Evolutionary conservation across 2,113 vertebrate species (phyloP), one percentile per base, ranked within the genome.

Genomic region (Cyanoramphus novaezelandiae): DNA sequence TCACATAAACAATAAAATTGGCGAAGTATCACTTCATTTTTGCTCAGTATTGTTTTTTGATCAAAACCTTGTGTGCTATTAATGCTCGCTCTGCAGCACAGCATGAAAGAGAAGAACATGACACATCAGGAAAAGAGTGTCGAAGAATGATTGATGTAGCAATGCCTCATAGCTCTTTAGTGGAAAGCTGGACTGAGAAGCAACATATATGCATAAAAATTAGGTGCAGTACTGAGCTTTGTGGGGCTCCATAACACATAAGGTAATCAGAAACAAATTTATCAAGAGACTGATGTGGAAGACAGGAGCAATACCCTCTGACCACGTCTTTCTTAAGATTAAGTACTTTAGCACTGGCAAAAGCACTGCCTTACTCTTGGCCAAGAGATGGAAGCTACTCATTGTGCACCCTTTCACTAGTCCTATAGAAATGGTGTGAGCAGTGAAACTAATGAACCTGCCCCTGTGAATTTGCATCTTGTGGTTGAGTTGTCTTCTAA

Each of bases 111-210:
- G 44, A 81, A 75, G 39, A 85, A 82, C 31, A 64, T n/a, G 67
- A 91, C n/a, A 80, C 19, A 39, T 14, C 23, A 81, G 64, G 41
- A 80, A 74, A 72, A 31, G 37, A 89, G 23, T 13, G 25, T 16
- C 88, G 69, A 85, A 88, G 53, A 87, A 88, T 70, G 78, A 72
- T 43, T 17, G 10, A 57, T 44, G 62, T 12, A 88, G 50, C 16
- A 39, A 74, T 70, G 43, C 55, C 53, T 89, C 13, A 14, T 57
- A 55, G 20, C 43, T 72, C 43, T 70, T 29, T 7, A 70, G 50
- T 57, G n/a, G 62, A 92, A 93, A 87, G 60, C 31, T 84, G 70
- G 39, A 57, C 37, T 67, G 79, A 82, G 67, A 80, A 89, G 85
- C 10, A 85, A 82, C 16, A 49, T 15, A 28, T 11, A 59, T 33